Base-by-base conservation (phyloP, 2,888 invertebrate species). In the Tigriopus californicus region DNA sequence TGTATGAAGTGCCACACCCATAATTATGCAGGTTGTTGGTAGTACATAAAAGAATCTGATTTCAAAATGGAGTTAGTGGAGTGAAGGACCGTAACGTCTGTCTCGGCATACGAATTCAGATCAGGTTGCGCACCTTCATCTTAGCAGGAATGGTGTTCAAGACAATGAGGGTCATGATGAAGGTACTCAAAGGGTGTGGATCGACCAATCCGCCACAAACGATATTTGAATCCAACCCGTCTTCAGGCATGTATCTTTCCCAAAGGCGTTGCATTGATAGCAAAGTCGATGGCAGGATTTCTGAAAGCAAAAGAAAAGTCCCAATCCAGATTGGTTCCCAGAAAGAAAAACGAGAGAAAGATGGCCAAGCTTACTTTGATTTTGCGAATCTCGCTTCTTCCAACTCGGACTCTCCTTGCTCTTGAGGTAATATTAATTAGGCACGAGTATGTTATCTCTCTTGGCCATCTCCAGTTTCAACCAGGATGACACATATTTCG, bases 221-320 rank as follows among this genome's bases (percentile, higher is more conserved):
- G 88, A 79, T 95, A 97, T 77, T 97, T 97, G 73, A 94, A 80
- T 72, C 95, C 92, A 70, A 87, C 84, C 70, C 92, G 76, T 94
- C 89, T 75, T 91, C 94, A 67, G 98, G 98, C 95, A 98, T 98
- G 75, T 95, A 98, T 74, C 97, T 83, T 75, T 95, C n/a, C 94
- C 67, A 94, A 78, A 68, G 98, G 98, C 68, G 90, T 81, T 64
- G 98, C 98, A 76, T 94, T 92, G 75, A 99, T 91, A 67, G 95
- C 95, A 77, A 98, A 99, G 77, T 99, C 98, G 77, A 99, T 99
- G n/a, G 78, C 98, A 99, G 68, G 98, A 98, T 91, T 99, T 99
- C 97, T 99, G 78, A 63, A 79, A n/a, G n/a, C n/a, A n/a, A 5
- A 54, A 54, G 41, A 41, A 10, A 18, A 41, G 8, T n/a, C 3